Conservation (phyloP, 37 sponge, comb jelly and placozoan species). For the Halichondria panicea region DNA sequence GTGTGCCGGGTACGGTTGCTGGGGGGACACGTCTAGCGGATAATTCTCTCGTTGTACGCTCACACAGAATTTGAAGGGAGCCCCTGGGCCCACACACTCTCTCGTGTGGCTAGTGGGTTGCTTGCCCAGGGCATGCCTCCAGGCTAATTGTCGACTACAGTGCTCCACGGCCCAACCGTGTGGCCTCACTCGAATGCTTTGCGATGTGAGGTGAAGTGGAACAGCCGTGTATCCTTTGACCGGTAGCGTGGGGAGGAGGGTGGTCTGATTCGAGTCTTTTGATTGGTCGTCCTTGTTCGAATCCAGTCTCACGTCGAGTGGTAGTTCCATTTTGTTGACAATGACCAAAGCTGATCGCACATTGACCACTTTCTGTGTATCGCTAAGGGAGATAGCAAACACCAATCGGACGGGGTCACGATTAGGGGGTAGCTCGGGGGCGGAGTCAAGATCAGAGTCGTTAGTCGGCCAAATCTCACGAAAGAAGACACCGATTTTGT, state of each 20-base stretch:
- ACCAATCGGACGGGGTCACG: slow-evolving; percentile 55
- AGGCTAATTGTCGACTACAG: slow-evolving; percentile 48
- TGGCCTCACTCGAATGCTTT: slow-evolving; percentile 67
- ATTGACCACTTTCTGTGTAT: slow-evolving; percentile 83
- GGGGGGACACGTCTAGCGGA: slow-evolving; percentile 26
- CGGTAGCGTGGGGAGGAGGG: slow-evolving; percentile 31
- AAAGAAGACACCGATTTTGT: slow-evolving; percentile 93
- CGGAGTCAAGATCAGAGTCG: slow-evolving; percentile 12
- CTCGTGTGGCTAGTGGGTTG: slow-evolving; percentile 29
- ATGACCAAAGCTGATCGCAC: slow-evolving; percentile 85
- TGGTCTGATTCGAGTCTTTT: neutral
- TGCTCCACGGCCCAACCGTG: slow-evolving; percentile 73
- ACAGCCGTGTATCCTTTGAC: slow-evolving; percentile 53
- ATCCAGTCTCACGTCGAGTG: slow-evolving; percentile 69
- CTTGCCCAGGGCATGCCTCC: slow-evolving; percentile 39
- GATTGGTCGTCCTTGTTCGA: neutral
- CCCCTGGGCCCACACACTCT: slow-evolving; percentile 16
- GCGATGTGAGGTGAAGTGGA: slow-evolving; percentile 74
- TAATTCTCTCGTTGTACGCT: slow-evolving; percentile 59
- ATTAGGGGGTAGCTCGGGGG: slow-evolving; percentile 12
- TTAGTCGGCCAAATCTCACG: slow-evolving; percentile 47
- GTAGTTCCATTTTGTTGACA: slow-evolving; percentile 72
- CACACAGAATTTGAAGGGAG: slow-evolving; percentile 59
- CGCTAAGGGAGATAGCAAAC: slow-evolving; percentile 81
- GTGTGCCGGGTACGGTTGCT: slow-evolving; percentile 60